Evolutionary conservation across 2,113 vertebrate genomes (phyloP), one percentile per base, ranked within the genome.

Genomic region (Oreotrochilus melanogaster): DNA sequence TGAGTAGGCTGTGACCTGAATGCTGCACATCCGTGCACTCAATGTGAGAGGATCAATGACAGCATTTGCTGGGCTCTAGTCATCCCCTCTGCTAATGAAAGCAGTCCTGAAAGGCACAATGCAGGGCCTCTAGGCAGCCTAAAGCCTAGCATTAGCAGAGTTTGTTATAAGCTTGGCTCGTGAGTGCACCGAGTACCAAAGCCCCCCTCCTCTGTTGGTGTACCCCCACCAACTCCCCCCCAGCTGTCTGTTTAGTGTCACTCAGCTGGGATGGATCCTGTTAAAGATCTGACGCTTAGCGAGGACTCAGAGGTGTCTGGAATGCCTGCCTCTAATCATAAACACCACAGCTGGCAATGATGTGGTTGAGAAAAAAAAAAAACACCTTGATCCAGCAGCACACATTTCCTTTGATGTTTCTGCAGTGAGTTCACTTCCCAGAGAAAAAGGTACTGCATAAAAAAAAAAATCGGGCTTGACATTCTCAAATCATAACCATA

Each of bases 401-500:
- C 98, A 98, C 98, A 98, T 98, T 98, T 96, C 97, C 98, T 99
- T 99, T 99, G 99, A 99, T 98, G 99, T 99, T 98, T 98, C 98
- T 98, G 98, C 97, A 98, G 97, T 74, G 97, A 98, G 98, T 98
- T 98, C 98, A 98, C 98, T 98, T 98, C 98, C 97, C 98, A 98
- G 98, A 99, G 98, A 99, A 98, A 98, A 99, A 98, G 98, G 98
- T 98, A 97, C 86, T 88, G 91, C 93, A 91, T 97, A 58, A 86
- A 96, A 95, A 54, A 96, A 95, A 96, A 95, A 97, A 98, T 98
- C 94, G 98, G 98, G 98, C 98, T 98, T 99, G 99, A 99, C 98
- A 98, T 99, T 98, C 98, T 98, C 96, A 98, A 99, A 99, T 99
- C 98, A 99, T 98, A 99, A 99, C 99, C 99, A 99, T 98, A 99